phyloP scores from a whole-genome alignment of 1,140 invertebrate species.

The Drosophila aff. region DNA sequence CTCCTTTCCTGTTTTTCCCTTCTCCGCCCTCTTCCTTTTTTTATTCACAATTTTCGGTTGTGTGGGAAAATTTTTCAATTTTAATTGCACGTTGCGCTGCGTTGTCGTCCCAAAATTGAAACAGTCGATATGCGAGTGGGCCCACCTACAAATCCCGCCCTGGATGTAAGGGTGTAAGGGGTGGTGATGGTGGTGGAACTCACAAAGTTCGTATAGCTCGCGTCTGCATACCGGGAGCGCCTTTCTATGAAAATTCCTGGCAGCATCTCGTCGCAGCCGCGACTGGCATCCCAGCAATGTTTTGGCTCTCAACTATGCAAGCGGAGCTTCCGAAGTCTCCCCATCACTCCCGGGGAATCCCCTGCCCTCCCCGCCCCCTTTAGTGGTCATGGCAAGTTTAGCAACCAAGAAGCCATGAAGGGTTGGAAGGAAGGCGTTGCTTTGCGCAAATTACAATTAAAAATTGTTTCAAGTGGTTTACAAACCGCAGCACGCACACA shows the following conservation, averaged over 20 bases:
- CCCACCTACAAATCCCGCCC: conserved; percentile 52
- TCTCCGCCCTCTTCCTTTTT: conserved; percentile 2
- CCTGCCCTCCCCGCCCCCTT: background rate
- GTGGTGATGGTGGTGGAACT: conserved; percentile 19
- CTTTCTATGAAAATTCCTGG: conserved; percentile 80
- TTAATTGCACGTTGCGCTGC: conserved; percentile 73
- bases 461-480: conserved; percentile 83
- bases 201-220: conserved; percentile 66
- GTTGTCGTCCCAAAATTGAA: conserved; percentile 65
- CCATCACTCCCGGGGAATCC: background rate
- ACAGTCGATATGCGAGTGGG: conserved; percentile 31
- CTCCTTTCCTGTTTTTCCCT: background rate
- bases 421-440: conserved; percentile 57
- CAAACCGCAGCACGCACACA: conserved; percentile 77
- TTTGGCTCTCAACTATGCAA: conserved; percentile 75
- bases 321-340: conserved; percentile 46
- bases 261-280: conserved; percentile 72
- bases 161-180: conserved; percentile 10
- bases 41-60: conserved; percentile 60
- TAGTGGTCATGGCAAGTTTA: conserved; percentile 44
- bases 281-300: conserved; percentile 75
- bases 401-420: conserved; percentile 7
- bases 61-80: conserved; percentile 84
- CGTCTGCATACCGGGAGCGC: conserved; percentile 78
- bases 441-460: conserved; percentile 82